Evolutionary conservation across 2,888 invertebrate species (phyloP), one percentile per base, ranked within the genome.

Genomic region (Liodrosophila aerea): DNA sequence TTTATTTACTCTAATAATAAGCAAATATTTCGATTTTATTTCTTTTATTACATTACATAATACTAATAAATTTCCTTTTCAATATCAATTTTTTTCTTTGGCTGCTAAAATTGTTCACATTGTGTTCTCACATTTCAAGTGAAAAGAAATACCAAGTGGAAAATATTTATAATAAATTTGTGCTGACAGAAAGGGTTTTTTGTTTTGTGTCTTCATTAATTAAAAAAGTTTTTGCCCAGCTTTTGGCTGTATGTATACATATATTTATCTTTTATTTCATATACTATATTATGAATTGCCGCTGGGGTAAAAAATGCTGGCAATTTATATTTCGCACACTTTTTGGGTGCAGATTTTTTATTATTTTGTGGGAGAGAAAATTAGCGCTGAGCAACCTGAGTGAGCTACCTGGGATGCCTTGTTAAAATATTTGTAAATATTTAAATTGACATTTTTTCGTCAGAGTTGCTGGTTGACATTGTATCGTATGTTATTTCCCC

Each of bases 401-500:
- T n/a, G n/a, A n/a, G 13, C 31, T 43, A 41, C 29, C 50, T 15
- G 18, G 50, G 52, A 50, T 65, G 63, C 65, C 73, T 78, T 76
- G 75, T 78, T 70, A 72, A 86, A 85, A 86, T 80, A 80, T 78
- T 85, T 87, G 72, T 71, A 84, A 86, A 87, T 87, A 85, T 86
- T 86, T 86, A 85, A 87, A 86, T 86, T 86, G 82, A 80, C 87
- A 86, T 87, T 86, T 86, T 86, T 77, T 63, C 22, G 63, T 46
- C 11, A 15, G 31, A 30, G 22, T 29, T 30, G 4, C 39, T 33
- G 69, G 64, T 43, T 46, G 45, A 47, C 50, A 39, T 66, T 2
- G 5, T 16, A 16, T 16, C 36, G 15, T n/a, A 16, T 5, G 18
- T 16, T 5, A 18, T 39, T 39, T n/a, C n/a, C n/a, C n/a, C 22